Base-by-base conservation (phyloP, 2,113 vertebrate species). In the Antechinus flavipes region DNA sequence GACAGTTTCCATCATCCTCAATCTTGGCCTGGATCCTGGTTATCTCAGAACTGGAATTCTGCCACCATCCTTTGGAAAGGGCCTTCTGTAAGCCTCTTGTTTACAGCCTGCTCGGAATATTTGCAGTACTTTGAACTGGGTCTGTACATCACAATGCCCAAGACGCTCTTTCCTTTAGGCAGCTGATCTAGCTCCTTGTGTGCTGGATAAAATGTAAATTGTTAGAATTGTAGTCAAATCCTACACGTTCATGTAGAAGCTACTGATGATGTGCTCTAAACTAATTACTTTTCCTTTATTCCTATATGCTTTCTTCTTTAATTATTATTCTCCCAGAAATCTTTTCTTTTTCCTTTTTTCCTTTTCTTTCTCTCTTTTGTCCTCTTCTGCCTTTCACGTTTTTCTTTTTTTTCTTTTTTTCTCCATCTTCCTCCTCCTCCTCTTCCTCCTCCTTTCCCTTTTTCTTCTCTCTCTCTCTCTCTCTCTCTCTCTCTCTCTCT, bases 151-250 rank as follows among this genome's bases (percentile, higher is more conserved):
- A 58, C 93, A 93, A n/a, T 95, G 10, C 96, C 90, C 92, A n/a
- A 92, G 90, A 89, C 90, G 76, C 91, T 49, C 76, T 95, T 96
- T 92, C 95, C 84, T 96, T 61, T 55, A 54, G 95, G 93, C 95
- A 97, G 94, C 94, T 90, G 68, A 22, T 68, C 68, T 96, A 23
- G 89, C 56, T 94, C 95, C 58, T 91, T 56, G 52, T 89, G 92
- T 47, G 52, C 93, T 49, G 93, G 96, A 95, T 96, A 96, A 96
- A 96, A 96, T 91, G 47, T 55, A 93, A 54, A 94, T 97, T 97
- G 91, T 97, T 90, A 95, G 95, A 68, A 95, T 95, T 93, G 94
- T 94, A 94, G 95, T 95, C 90, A 68, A 90, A 96, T 94, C 90
- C 89, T 96, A 95, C 91, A 84, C 53, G 53, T 96, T 96, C 90